Conservation (phyloP, 2,113 vertebrate species). For the Apus apus region DNA sequence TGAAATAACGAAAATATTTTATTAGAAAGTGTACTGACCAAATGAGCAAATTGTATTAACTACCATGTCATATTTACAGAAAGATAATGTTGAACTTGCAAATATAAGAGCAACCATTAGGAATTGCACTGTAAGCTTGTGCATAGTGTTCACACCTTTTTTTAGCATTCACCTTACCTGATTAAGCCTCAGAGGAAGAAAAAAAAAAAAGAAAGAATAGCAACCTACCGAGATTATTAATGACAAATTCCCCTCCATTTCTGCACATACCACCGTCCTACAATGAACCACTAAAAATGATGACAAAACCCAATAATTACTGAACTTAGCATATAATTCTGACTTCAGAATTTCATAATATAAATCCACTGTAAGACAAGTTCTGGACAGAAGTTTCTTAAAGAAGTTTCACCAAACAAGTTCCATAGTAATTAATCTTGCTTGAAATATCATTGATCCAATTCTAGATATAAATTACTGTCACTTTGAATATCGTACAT, state of each 20-base stretch:
- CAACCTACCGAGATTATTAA: neutral
- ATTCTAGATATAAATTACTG: neutral
- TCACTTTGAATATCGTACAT: neutral
- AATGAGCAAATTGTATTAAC: neutral
- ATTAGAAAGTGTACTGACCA: neutral
- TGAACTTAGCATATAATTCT: neutral
- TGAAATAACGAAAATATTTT: neutral
- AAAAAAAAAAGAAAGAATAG: neutral
- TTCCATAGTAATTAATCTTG: neutral
- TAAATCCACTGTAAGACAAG: neutral
- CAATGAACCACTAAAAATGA: neutral
- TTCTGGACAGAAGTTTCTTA: neutral
- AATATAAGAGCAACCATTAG: neutral
- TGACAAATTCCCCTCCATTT: neutral
- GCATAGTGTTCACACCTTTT: neutral
- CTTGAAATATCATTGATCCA: neutral
- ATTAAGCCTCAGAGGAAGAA: neutral
- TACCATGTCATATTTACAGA: neutral
- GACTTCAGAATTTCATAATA: neutral
- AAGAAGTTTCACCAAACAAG: neutral
- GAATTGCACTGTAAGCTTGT: neutral
- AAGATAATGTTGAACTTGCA: neutral
- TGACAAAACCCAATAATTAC: neutral
- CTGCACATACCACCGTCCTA: neutral
- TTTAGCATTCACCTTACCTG: neutral